phyloP scores from a whole-genome alignment of 2,113 vertebrate species.

The Sylvietta virens region DNA sequence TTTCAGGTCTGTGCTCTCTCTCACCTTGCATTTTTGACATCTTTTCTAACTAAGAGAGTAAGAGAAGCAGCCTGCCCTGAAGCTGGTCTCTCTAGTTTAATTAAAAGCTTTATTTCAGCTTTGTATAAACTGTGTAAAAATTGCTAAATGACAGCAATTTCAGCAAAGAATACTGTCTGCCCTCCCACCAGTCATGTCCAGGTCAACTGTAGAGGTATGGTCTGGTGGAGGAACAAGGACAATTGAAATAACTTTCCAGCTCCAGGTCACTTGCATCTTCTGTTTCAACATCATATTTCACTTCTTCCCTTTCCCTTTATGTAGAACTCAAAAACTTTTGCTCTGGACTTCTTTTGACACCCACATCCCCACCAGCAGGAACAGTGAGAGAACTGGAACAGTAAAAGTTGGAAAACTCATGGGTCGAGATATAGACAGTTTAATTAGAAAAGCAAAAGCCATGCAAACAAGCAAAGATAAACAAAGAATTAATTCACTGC shows the following conservation, averaged over 20 bases:
- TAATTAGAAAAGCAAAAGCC: neutral
- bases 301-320: neutral
- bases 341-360: neutral
- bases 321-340: neutral
- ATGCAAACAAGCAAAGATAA: neutral
- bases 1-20: neutral
- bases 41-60: neutral
- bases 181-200: neutral
- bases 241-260: neutral
- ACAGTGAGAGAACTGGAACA: neutral
- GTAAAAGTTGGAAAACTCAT: neutral
- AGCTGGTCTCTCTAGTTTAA: neutral
- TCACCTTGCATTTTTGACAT: neutral
- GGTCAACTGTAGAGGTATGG: neutral
- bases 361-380: neutral
- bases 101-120: slow-evolving; percentile 16
- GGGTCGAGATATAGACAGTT: neutral
- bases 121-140: neutral
- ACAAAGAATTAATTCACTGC: neutral
- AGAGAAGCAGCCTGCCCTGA: neutral
- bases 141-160: neutral
- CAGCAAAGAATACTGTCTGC: neutral
- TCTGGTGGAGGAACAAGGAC: neutral
- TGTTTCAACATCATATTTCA: neutral
- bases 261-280: neutral